These are phyloP conservation scores for Percina caprodes DNA, from an alignment of 2,113 vertebrate genomes.

Conservation along the genomic window DNA sequence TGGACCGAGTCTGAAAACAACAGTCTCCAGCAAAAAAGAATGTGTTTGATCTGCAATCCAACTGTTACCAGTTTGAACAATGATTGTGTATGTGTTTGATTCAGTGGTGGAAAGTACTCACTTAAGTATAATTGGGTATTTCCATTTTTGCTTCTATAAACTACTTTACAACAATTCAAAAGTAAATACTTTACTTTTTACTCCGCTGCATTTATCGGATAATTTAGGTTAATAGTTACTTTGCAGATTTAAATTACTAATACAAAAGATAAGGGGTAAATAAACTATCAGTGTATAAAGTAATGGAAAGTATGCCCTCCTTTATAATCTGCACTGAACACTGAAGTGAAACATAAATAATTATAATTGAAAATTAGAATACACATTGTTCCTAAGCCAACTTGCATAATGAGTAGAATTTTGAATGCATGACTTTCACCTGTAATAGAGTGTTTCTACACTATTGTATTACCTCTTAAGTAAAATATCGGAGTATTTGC, in stretches of 20 bases:
- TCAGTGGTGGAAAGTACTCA: neutral
- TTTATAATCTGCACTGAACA: neutral
- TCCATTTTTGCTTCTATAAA: neutral
- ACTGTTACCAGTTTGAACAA: slow-evolving; percentile 27
- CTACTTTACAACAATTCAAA: neutral
- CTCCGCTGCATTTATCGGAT: neutral
- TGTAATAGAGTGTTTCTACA: neutral
- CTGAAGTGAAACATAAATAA: neutral
- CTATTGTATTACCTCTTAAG: neutral
- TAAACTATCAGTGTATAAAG: neutral
- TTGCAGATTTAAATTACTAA: neutral
- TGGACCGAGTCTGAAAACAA: slow-evolving; percentile 33
- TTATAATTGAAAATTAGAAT: neutral
- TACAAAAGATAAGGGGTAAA: neutral
- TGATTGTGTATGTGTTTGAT: slow-evolving; percentile 20
- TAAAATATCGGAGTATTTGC: neutral
- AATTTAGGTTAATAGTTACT: neutral
- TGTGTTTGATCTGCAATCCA: slow-evolving; percentile 57
- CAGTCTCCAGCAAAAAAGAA: neutral
- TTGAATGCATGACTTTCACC: neutral
- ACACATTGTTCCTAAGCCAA: neutral
- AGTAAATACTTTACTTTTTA: too few relatives aligned
- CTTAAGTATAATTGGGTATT: neutral
- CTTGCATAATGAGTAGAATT: neutral
- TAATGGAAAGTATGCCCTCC: neutral